Conservation (phyloP, 2,113 vertebrate genomes). For the Tursiops truncatus region DNA sequence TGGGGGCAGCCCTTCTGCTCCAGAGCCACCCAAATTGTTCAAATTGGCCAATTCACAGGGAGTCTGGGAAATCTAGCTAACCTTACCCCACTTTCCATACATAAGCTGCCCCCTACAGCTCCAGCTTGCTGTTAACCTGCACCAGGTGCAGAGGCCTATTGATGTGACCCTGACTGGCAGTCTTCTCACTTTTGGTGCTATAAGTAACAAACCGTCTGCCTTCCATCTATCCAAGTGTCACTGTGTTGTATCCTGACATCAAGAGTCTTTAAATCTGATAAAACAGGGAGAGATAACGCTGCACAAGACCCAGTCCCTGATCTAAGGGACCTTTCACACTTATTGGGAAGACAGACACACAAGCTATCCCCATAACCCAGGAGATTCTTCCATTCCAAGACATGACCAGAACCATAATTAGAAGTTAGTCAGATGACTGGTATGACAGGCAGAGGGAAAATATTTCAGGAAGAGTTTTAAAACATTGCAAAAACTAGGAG, state of each 20-base stretch:
- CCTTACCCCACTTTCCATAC: accelerated
- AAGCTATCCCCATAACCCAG: not conserved
- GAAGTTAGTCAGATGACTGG: not conserved
- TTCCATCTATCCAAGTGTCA: not conserved
- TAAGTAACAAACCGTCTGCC: not conserved
- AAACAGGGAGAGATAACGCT: not conserved
- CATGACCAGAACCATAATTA: not conserved
- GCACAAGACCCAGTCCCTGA: not conserved
- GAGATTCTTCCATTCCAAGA: not conserved
- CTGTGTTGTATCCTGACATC: not conserved
- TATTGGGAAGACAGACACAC: not conserved
- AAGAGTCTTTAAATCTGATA: not conserved
- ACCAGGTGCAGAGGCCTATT: not conserved
- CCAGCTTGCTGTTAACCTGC: not conserved
- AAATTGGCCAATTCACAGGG: not conserved
- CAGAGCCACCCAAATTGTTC: not conserved
- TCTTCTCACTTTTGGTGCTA: not conserved
- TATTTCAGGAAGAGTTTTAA: not conserved
- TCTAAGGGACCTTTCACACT: not conserved
- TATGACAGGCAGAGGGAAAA: not conserved
- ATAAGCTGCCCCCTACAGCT: not conserved
- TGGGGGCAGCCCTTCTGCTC: not conserved
- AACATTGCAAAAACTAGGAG: not conserved
- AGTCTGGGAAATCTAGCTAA: not conserved
- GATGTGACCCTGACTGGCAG: not conserved